phyloP scores from a whole-genome alignment of 2,113 vertebrate species.

The Cephalopterus ornatus region DNA sequence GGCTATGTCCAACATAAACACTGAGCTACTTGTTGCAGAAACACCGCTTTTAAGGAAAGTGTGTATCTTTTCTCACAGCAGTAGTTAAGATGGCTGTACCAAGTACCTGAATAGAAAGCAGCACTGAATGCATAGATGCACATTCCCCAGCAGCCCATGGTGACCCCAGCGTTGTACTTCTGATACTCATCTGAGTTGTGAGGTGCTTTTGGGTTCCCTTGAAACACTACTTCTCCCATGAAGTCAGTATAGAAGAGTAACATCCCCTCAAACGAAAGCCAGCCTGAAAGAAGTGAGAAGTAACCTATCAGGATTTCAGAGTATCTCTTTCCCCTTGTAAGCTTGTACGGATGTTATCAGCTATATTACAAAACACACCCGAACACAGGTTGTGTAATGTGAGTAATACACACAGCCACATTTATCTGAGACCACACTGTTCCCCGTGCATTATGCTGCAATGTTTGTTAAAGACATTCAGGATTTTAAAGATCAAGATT shows the following conservation, averaged over 20 bases:
- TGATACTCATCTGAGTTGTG: slow-evolving; percentile 88
- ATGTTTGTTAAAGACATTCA: not conserved
- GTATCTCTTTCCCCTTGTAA: not conserved
- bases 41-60: not conserved
- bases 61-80: not conserved
- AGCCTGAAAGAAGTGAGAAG: slow-evolving; percentile 75
- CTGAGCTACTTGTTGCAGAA: not conserved
- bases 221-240: slow-evolving; percentile 97
- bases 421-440: not conserved
- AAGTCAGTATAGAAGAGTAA: slow-evolving; percentile 98
- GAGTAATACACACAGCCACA: not conserved
- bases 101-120: slow-evolving; percentile 93
- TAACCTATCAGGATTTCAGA: not conserved
- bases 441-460: not conserved
- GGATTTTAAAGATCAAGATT: not conserved
- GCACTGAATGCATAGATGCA: slow-evolving; percentile 98
- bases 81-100: not conserved
- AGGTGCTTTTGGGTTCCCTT: slow-evolving; percentile 91
- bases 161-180: slow-evolving; percentile 93
- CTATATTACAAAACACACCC: not conserved
- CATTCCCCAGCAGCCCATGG: slow-evolving; percentile 98
- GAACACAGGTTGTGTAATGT: not conserved
- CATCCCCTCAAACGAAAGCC: slow-evolving; percentile 97
- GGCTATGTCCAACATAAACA: not conserved
- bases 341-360: not conserved